Base-by-base conservation (phyloP, 1,140 invertebrate species). In the Tetramorium alpestre region DNA sequence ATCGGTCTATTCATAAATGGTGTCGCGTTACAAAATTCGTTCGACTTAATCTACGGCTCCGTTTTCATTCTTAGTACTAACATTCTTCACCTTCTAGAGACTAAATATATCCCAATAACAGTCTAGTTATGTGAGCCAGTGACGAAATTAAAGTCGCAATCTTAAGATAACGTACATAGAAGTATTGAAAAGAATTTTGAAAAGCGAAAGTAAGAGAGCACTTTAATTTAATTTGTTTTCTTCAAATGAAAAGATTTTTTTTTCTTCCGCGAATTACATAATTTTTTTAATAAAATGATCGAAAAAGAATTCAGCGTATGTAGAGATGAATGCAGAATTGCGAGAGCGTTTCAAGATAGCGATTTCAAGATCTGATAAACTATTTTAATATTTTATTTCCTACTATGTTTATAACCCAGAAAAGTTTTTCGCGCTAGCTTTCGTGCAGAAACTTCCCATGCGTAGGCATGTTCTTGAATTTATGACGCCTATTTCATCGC, bases 1-100 rank as follows among this genome's bases (percentile, higher is more conserved):
- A 16, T 85, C 22, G 56, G 49, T 69, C 41, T 86, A 60, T 86
- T 86, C 62, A 54, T 86, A 77, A 85, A 54, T 51, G 22, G 73
- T 88, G 65, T 85, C 81, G 81, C 41, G 58, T 86, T 88, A 80
- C 87, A 49, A 89, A 16, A 81, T 87, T 54, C 87, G 51, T 18
- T 64, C 25, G 73, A 44, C 25, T 73, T 73, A 58, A 84, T 22
- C 13, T 25, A 33, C 41, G 7, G 54, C 18, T 82, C 56, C 1
- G 5, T 75, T 62, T 73, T 13, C 80, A 16, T 62, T 73, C 69
- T 73, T 33, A 41, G 25, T 73, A 70, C 8, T 28, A 51, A 56
- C n/a, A 70, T 81, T 70, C 10, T 51, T 54, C 2, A 5, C 6
- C 33, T 22, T 13, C 18, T 11, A 13, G 13, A 69, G 65, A 69